A percentile compares a stretch with the other conserved stretches of the same genome.
phyloP scores from a whole-genome alignment of 2,888 invertebrate species.

The Pachycephus smyrnensis region DNA sequence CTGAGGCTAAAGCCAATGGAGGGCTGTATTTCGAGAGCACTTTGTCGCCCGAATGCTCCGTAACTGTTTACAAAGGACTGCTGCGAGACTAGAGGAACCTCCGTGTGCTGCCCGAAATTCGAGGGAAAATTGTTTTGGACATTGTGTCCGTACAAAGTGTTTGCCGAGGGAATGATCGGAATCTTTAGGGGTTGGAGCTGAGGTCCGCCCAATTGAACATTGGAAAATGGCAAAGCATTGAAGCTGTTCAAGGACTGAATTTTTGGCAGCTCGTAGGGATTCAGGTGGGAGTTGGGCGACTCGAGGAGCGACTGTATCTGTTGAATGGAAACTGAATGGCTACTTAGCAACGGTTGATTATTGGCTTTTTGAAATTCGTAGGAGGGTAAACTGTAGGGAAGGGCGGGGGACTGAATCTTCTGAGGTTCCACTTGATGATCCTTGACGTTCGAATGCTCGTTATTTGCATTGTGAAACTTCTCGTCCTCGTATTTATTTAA shows the following conservation, averaged over 20 bases:
- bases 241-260: not conserved
- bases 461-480: slow-evolving; percentile 11
- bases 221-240: not conserved
- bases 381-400: too few relatives aligned
- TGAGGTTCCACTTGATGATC: not conserved
- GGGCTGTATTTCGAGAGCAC: slow-evolving; percentile 20
- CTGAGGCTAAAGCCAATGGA: slow-evolving; percentile 26
- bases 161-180: not conserved
- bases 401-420: not conserved
- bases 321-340: too few relatives aligned
- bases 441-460: slow-evolving; percentile 15
- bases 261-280: not conserved
- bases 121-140: too few relatives aligned
- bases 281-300: not conserved
- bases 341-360: too few relatives aligned
- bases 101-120: too few relatives aligned
- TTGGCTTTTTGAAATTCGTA: too few relatives aligned
- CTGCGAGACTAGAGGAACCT: too few relatives aligned
- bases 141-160: too few relatives aligned
- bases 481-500: slow-evolving; percentile 9
- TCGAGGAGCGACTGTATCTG: not conserved
- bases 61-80: too few relatives aligned
- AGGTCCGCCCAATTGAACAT: not conserved
- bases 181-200: not conserved
- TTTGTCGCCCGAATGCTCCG: not conserved